Evolutionary conservation across 2,113 vertebrate species (phyloP).

Genomic region (Centrocercus urophasianus): DNA sequence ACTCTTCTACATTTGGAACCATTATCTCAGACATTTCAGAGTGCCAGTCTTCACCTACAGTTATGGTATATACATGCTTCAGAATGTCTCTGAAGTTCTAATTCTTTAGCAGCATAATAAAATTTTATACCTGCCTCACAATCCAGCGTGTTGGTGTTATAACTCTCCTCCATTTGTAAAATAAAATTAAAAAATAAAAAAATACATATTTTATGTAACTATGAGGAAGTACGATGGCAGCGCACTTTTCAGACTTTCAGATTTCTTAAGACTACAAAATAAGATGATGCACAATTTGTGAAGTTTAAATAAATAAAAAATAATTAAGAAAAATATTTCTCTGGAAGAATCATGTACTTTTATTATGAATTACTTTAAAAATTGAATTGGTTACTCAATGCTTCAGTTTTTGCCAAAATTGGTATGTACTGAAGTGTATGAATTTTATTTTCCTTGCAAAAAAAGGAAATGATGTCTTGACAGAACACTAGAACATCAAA

Average conservation of each 20-base stretch:
- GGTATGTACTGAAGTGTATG: background rate
- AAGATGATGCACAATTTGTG: rapidly evolving
- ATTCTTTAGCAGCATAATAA: background rate
- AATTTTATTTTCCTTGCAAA: background rate
- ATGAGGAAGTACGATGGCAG: background rate
- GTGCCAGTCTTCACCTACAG: background rate
- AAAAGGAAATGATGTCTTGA: background rate
- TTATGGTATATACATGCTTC: rapidly evolving
- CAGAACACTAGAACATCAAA: background rate
- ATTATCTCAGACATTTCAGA: background rate
- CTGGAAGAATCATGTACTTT: background rate
- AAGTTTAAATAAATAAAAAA: background rate
- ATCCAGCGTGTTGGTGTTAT: background rate
- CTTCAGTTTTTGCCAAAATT: background rate
- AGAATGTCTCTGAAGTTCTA: background rate
- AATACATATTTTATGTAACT: background rate
- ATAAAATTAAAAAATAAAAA: no score
- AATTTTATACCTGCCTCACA: background rate
- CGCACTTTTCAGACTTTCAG: background rate
- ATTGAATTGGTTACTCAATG: background rate
- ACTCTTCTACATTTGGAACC: background rate
- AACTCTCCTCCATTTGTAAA: background rate
- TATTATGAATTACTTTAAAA: background rate
- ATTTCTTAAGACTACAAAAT: background rate
- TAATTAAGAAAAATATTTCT: background rate